Conservation (phyloP, 92 coral and sea anemone genomes). For the Actinostola sp. region DNA sequence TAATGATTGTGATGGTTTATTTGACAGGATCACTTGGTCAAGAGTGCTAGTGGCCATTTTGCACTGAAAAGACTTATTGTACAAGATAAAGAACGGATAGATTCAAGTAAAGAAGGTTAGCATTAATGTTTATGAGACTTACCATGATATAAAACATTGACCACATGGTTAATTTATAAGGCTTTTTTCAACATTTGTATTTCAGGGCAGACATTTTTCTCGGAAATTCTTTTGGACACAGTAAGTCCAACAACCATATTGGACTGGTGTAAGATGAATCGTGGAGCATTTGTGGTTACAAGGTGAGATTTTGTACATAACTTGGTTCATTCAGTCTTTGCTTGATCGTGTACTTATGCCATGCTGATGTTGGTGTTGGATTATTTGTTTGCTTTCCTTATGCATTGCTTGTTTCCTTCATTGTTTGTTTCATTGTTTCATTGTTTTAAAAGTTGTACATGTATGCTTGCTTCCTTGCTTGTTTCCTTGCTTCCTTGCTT, state of each 20-base stretch:
- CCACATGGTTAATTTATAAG: not conserved
- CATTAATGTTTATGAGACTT: not conserved
- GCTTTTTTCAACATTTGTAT: not conserved
- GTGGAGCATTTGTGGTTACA: slow-evolving; percentile 95
- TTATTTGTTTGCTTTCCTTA: too few relatives aligned
- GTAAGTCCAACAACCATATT: slow-evolving; percentile 66
- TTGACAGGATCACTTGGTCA: slow-evolving; percentile 82
- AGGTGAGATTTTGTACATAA: slow-evolving; percentile 57
- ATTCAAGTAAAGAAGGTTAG: slow-evolving; percentile 59
- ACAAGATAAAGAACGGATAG: slow-evolving; percentile 81
- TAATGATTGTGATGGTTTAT: not conserved
- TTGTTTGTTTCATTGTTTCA: too few relatives aligned
- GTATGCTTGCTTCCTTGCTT: too few relatives aligned
- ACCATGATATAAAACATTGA: not conserved
- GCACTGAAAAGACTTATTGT: slow-evolving; percentile 83
- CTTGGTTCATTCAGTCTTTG: not conserved
- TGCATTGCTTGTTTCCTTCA: too few relatives aligned
- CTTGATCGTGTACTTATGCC: not conserved
- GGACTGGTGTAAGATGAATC: slow-evolving; percentile 86
- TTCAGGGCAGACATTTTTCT: slow-evolving; percentile 56
- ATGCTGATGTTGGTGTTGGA: too few relatives aligned
- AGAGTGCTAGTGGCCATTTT: slow-evolving; percentile 96
- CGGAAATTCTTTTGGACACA: slow-evolving; percentile 67
- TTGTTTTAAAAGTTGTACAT: too few relatives aligned
- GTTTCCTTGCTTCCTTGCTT: too few relatives aligned